phyloP scores from a whole-genome alignment of 1,140 invertebrate species.

The Solenopsis invicta region DNA sequence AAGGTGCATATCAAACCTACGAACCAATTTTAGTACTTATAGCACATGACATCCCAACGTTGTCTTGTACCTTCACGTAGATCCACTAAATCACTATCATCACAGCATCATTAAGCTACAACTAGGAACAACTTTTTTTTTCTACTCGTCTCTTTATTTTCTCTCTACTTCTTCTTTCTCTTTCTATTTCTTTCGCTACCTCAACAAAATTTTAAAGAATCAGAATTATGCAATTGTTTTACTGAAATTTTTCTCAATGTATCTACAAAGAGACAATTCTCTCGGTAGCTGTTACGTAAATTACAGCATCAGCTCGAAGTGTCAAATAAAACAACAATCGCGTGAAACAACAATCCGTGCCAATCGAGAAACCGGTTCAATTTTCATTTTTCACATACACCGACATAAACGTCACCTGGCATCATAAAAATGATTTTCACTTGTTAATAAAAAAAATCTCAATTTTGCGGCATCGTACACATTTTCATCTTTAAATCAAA shows the following conservation, averaged over 20 bases:
- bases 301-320: too few species aligned
- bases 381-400: background rate
- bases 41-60: background rate
- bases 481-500: background rate
- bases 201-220: background rate
- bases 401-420: background rate
- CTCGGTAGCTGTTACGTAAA: background rate
- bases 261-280: background rate
- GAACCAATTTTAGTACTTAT: conserved; percentile 45
- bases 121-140: background rate
- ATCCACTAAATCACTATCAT: background rate
- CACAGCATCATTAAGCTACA: background rate
- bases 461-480: background rate
- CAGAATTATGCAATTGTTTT: background rate
- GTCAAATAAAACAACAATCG: too few species aligned
- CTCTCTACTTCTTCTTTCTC: background rate
- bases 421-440: background rate
- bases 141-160: background rate
- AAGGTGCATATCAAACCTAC: conserved; percentile 3
- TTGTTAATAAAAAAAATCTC: conserved; percentile 17
- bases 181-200: background rate
- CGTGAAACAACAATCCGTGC: background rate
- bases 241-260: background rate
- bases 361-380: background rate
- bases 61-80: background rate